phyloP scores from a whole-genome alignment of 2,888 invertebrate species.

The Lithophane semibrunnea region DNA sequence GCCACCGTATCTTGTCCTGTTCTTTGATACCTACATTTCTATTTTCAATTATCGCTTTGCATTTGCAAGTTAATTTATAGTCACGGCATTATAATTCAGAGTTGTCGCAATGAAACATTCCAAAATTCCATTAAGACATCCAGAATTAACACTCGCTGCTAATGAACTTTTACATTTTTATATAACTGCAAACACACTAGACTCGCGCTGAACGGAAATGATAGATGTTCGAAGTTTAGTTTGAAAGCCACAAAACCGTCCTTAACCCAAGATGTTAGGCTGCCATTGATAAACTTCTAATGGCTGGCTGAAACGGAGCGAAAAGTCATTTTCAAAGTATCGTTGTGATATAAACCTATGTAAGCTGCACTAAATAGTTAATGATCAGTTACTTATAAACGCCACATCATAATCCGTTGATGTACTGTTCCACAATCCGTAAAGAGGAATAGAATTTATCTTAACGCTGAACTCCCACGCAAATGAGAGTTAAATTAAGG shows the following conservation, averaged over 20 bases:
- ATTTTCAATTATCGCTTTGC: constrained; percentile 35
- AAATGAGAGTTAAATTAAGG: constrained; percentile 56
- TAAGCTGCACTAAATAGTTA: background rate
- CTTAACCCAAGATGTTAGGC: background rate
- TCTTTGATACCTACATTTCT: constrained; percentile 10
- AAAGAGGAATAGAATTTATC: constrained; percentile 39
- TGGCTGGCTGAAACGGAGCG: background rate
- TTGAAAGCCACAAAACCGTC: background rate
- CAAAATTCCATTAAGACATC: background rate
- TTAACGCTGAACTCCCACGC: constrained; percentile 53
- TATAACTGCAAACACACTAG: background rate
- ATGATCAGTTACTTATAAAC: constrained; percentile 4
- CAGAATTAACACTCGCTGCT: too few relatives aligned
- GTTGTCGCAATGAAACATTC: background rate
- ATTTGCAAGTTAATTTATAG: constrained; percentile 20
- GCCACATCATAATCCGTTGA: constrained; percentile 17
- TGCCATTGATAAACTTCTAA: background rate
- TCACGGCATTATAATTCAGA: background rate
- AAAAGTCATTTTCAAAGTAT: background rate
- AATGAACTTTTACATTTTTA: background rate
- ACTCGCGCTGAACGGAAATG: background rate
- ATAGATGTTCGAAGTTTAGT: constrained; percentile 12
- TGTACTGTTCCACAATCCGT: constrained; percentile 37
- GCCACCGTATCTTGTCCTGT: constrained; percentile 41
- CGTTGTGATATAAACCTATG: background rate